Percentiles rank a stretch among this genome's conserved stretches.
phyloP scores from a whole-genome alignment of 2,113 vertebrate species.

The Brienomyrus brachyistius region DNA sequence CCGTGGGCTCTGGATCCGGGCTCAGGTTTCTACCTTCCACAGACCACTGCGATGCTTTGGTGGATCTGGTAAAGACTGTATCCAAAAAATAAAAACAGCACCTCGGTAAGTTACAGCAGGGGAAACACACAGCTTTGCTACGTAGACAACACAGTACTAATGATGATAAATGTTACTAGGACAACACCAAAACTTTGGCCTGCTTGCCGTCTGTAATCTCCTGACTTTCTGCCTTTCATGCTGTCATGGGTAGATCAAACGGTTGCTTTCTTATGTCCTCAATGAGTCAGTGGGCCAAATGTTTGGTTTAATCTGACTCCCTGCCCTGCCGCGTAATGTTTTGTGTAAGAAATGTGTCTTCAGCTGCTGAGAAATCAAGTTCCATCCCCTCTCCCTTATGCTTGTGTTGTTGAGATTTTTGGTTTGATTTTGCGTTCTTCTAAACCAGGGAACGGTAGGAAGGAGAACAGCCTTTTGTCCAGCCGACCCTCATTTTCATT shows the following conservation, averaged over 20 bases:
- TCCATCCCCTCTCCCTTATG: slow-evolving; percentile 20
- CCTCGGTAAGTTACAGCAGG: background rate
- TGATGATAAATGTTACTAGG: slow-evolving; percentile 27
- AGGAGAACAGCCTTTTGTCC: background rate
- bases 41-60: slow-evolving; percentile 24
- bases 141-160: slow-evolving; percentile 49
- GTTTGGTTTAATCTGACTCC: slow-evolving; percentile 51
- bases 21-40: background rate
- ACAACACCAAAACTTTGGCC: slow-evolving; percentile 50
- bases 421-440: background rate
- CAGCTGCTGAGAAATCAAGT: slow-evolving; percentile 44
- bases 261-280: background rate
- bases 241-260: background rate
- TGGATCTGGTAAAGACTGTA: background rate
- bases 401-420: slow-evolving; percentile 9
- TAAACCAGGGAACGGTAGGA: background rate
- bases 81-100: background rate
- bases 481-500: background rate
- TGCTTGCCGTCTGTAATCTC: slow-evolving; percentile 4
- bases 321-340: slow-evolving; percentile 16
- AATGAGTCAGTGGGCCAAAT: slow-evolving; percentile 23
- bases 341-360: slow-evolving; percentile 60
- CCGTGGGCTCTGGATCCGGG: slow-evolving; percentile 8
- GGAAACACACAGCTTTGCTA: slow-evolving; percentile 59
- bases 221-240: background rate